Conservation (phyloP, 2,113 vertebrate genomes). For the Scortum barcoo region DNA sequence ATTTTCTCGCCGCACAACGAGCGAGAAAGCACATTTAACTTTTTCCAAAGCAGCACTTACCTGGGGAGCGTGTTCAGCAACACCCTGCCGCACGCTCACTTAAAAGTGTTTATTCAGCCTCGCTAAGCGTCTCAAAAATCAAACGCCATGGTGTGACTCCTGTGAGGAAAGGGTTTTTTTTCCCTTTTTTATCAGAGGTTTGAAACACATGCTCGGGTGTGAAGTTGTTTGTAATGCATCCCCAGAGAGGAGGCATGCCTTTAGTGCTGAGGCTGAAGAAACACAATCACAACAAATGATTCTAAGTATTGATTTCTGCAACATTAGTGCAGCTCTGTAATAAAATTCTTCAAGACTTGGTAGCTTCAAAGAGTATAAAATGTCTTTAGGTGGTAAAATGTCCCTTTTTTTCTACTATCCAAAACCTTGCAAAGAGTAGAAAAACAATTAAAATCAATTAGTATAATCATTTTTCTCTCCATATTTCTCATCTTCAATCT, state of each 20-base stretch:
- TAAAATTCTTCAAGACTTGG: neutral
- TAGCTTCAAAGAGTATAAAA: neutral
- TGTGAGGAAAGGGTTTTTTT: slow-evolving; percentile 26
- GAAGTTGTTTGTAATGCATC: slow-evolving; percentile 32
- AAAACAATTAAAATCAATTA: neutral
- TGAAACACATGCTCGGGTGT: slow-evolving; percentile 30
- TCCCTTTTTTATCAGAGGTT: slow-evolving; percentile 15
- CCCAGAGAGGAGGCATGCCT: slow-evolving; percentile 14
- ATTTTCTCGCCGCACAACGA: slow-evolving; percentile 1
- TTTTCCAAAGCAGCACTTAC: slow-evolving; percentile 21
- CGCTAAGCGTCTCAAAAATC: slow-evolving; percentile 21
- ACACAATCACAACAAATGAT: neutral
- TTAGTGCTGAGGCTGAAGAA: slow-evolving; percentile 21
- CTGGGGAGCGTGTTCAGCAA: slow-evolving; percentile 27
- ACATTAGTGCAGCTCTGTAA: neutral
- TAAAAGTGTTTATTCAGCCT: slow-evolving; percentile 31
- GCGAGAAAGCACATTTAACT: neutral
- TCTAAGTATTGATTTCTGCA: neutral
- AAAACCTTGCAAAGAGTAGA: neutral
- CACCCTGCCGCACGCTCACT: neutral
- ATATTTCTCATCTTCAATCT: neutral
- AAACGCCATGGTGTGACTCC: neutral
- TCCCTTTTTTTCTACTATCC: neutral
- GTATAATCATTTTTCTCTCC: neutral
- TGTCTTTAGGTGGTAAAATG: too few species aligned